These are phyloP conservation scores for Rhorus exstirpatorius DNA, from an alignment of 2,888 invertebrate species.

Conservation along the genomic window DNA sequence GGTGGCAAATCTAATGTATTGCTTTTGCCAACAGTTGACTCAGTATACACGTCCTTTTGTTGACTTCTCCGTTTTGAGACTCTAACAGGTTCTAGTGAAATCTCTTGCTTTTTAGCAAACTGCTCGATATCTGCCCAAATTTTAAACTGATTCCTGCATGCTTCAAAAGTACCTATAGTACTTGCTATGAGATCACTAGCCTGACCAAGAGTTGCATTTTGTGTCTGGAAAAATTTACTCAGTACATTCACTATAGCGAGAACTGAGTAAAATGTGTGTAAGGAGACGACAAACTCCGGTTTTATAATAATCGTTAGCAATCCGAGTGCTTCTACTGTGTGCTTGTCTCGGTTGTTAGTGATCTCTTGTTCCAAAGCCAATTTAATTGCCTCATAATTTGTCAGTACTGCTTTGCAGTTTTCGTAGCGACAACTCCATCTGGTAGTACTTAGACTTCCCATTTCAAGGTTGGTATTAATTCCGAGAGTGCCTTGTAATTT, in stretches of 20 bases:
- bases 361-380: background rate
- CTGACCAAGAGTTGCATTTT: background rate
- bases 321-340: background rate
- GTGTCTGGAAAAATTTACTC: background rate
- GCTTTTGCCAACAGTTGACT: background rate
- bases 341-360: background rate
- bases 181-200: background rate
- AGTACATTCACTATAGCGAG: slow-evolving; percentile 1
- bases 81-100: slow-evolving; percentile 1
- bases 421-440: slow-evolving; percentile 17
- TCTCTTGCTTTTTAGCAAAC: background rate
- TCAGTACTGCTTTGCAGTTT: slow-evolving; percentile 5
- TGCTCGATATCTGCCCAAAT: background rate
- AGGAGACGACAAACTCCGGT: background rate
- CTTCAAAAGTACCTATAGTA: slow-evolving; percentile 1
- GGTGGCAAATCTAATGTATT: background rate
- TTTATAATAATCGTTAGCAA: background rate
- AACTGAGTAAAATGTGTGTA: background rate
- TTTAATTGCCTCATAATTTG: background rate
- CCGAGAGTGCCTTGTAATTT: background rate
- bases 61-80: background rate
- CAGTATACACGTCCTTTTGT: background rate
- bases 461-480: slow-evolving; percentile 8
- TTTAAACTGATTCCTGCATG: background rate
- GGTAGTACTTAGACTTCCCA: slow-evolving; percentile 7